Evolutionary conservation across 2,113 vertebrate species (phyloP).

Genomic region (Macrotus californicus): DNA sequence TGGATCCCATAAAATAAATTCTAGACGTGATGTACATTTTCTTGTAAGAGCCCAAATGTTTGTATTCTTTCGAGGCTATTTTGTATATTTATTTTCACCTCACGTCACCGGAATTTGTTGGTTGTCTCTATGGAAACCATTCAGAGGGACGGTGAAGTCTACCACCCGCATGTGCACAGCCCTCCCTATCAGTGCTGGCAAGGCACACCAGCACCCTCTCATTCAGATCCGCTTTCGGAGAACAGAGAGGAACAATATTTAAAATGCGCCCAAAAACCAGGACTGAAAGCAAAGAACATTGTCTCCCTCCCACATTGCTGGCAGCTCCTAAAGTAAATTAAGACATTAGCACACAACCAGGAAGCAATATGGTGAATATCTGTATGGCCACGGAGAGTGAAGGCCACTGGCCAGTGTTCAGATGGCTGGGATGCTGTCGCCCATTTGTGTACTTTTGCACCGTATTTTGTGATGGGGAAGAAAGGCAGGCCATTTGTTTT

Average conservation of each 20-base stretch:
- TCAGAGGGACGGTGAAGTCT: conserved; percentile 41
- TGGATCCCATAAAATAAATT: conserved; percentile 18
- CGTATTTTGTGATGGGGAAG: background rate
- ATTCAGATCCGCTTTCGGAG: conserved; percentile 15
- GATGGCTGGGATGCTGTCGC: background rate
- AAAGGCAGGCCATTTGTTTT: conserved; percentile 18
- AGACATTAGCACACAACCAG: background rate
- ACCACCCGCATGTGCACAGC: conserved; percentile 33
- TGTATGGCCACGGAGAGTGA: background rate
- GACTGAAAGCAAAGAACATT: background rate
- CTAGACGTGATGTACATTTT: conserved; percentile 43
- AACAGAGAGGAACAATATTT: background rate
- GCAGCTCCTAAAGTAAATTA: conserved; percentile 17
- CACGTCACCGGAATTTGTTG: conserved; percentile 72
- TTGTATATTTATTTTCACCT: conserved; percentile 61
- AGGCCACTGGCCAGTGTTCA: background rate
- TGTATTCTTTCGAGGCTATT: conserved; percentile 55
- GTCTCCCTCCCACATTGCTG: conserved; percentile 8
- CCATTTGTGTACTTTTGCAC: background rate
- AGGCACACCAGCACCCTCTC: background rate
- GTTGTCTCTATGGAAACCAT: conserved; percentile 69
- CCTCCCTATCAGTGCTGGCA: background rate
- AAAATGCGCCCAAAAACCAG: background rate
- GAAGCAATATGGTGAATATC: conserved; percentile 29
- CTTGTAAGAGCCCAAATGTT: conserved; percentile 37